phyloP scores from a whole-genome alignment of 2,797 vertebrate species.

The Amazonetta brasiliensis region DNA sequence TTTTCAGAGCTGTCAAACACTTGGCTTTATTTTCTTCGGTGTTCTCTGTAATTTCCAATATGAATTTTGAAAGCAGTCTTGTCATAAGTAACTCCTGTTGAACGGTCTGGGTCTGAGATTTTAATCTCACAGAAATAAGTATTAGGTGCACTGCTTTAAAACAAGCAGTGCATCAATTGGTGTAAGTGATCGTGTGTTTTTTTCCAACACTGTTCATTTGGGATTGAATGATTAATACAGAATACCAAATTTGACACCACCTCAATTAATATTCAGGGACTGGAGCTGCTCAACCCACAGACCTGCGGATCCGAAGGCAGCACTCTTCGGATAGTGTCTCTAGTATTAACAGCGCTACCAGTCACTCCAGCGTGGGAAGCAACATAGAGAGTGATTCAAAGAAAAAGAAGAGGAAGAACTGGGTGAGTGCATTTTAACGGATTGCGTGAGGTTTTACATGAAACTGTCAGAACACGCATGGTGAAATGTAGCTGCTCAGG shows the following conservation, averaged over 20 bases:
- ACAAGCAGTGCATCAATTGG: neutral
- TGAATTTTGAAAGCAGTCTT: neutral
- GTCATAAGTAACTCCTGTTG: neutral
- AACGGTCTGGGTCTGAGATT: neutral
- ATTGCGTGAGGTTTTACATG: neutral
- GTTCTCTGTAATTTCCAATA: neutral
- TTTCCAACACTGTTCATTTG: neutral
- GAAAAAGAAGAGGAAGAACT: conserved; percentile 99
- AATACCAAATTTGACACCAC: neutral
- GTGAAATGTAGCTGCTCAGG: neutral
- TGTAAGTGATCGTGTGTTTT: neutral
- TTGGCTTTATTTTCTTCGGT: neutral
- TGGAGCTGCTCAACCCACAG: conserved; percentile 80
- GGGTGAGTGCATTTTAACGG: conserved; percentile 83
- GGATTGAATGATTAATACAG: neutral
- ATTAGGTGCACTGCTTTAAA: neutral
- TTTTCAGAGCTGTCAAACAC: neutral
- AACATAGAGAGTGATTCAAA: conserved; percentile 92
- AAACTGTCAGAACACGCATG: neutral
- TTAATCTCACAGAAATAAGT: neutral
- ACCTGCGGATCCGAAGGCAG: conserved; percentile 93
- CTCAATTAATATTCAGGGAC: conserved; percentile 22
- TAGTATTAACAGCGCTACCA: conserved; percentile 95
- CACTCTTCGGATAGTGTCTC: conserved; percentile 98
- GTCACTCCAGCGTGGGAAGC: conserved; percentile 97